Evolutionary conservation across 2,113 vertebrate species (phyloP), one percentile per base, ranked within the genome.

Genomic region (Takifugu bimaculatus): DNA sequence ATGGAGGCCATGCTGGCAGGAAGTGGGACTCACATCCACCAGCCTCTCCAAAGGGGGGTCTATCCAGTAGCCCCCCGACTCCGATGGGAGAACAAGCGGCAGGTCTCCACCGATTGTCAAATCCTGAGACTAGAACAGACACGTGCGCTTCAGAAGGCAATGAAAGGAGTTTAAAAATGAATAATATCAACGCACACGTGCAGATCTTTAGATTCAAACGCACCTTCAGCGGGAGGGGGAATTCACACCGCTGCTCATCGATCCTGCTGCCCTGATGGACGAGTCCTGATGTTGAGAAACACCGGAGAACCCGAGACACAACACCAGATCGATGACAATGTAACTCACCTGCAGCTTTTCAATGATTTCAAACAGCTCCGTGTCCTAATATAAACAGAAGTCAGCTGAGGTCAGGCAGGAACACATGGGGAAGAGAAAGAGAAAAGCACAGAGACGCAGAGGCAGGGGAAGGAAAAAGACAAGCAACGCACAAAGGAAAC

Each of bases 321-420:
- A 50, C 26, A 54, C 54, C n/a, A 42, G 32, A 75, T 69, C 70
- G 54, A 65, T 70, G 1, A 2, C 7, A 13, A 39, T 32, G 57
- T 48, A 60, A 64, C 73, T 86, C 86, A 92, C 91, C 88, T 92
- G 90, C 68, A 92, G 86, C 75, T 90, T 91, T 80, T 92, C 91
- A 88, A 96, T 95, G 82, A 96, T 94, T 85, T 94, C 94, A 91
- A 95, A 95, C 78, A 96, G 88, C 82, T 96, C 94, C 1, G 85
- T 90, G 67, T 92, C 88, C 94, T 96, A 89, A 57, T 50, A 47
- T 4, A 6, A 75, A 62, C 56, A 28, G 65, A 65, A 54, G 63
- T 57, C 59, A 54, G 53, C 55, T 15, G 61, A 25, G 1, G 12
- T 25, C 43, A 68, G 27, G 32, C n/a, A 60, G 52, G 50, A 13